Evolutionary conservation across 2,113 vertebrate species (phyloP).

Genomic region (Reinhardtius hippoglossoides): DNA sequence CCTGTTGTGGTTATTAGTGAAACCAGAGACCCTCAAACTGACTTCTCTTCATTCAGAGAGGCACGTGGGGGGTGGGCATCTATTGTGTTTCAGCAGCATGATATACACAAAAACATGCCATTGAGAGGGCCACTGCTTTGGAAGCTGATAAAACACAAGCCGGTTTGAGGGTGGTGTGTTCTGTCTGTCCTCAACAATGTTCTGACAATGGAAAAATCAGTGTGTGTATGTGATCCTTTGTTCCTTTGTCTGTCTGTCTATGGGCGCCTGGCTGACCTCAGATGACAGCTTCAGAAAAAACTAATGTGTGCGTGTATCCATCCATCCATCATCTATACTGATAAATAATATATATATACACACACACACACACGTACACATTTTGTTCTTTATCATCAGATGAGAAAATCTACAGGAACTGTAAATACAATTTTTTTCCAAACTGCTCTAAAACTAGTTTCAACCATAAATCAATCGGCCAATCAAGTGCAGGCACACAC

Average conservation of each 20-base stretch:
- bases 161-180: not conserved
- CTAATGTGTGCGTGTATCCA: not conserved
- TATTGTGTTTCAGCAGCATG: conserved; percentile 48
- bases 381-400: too few relatives aligned
- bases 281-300: conserved; percentile 5
- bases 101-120: conserved; percentile 39
- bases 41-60: conserved; percentile 31
- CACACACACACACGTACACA: too few relatives aligned
- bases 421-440: too few relatives aligned
- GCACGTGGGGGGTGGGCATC: not conserved
- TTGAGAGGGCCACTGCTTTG: conserved; percentile 7
- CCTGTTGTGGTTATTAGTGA: not conserved
- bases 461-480: too few relatives aligned
- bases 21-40: conserved; percentile 5
- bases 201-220: not conserved
- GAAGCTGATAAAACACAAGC: conserved; percentile 45
- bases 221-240: not conserved
- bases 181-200: not conserved
- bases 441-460: too few relatives aligned
- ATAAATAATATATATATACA: not conserved
- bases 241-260: conserved; percentile 3
- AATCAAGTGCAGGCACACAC: too few relatives aligned
- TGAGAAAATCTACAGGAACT: too few relatives aligned
- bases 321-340: too few relatives aligned
- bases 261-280: not conserved